Evolutionary conservation across 2,888 invertebrate genomes (phyloP).

Genomic region (Ischnura elegans): DNA sequence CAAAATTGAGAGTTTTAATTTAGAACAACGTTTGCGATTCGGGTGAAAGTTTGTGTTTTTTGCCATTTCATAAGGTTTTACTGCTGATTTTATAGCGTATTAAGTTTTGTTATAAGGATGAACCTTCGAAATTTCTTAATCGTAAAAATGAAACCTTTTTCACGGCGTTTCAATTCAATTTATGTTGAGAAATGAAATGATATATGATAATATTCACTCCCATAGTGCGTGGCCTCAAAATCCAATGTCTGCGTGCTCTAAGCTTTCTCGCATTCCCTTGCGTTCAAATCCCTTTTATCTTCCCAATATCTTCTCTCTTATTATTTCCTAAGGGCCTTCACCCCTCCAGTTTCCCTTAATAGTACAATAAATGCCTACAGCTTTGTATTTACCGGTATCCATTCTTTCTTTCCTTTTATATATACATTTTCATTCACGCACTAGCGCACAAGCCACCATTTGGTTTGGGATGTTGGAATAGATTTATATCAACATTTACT

Average conservation of each 20-base stretch:
- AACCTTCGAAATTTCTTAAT: background rate
- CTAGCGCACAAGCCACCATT: too few species aligned
- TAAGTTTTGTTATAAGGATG: too few species aligned
- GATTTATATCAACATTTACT: too few species aligned
- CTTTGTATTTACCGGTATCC: background rate
- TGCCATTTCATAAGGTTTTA: too few species aligned
- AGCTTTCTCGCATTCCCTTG: background rate
- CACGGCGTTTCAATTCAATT: background rate
- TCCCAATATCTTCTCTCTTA: slow-evolving; percentile 43
- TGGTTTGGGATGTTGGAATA: too few species aligned
- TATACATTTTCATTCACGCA: too few species aligned
- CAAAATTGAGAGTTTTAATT: too few species aligned
- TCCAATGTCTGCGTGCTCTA: slow-evolving; percentile 2
- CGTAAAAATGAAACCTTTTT: background rate
- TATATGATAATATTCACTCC: slow-evolving; percentile 2
- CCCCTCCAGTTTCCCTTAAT: background rate
- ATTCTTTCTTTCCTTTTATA: background rate
- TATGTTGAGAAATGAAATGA: background rate
- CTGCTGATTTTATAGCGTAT: too few species aligned
- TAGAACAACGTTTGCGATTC: too few species aligned
- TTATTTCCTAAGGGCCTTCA: too few species aligned
- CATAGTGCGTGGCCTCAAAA: background rate
- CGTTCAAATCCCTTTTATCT: slow-evolving; percentile 55
- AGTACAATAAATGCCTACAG: background rate
- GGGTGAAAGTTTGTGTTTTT: too few species aligned